Percentiles rank a stretch among this genome's conserved stretches.
Evolutionary conservation across 30 jellyfish, hydroid and myxozoan species (phyloP).

Genomic region (Aurelia sp.): DNA sequence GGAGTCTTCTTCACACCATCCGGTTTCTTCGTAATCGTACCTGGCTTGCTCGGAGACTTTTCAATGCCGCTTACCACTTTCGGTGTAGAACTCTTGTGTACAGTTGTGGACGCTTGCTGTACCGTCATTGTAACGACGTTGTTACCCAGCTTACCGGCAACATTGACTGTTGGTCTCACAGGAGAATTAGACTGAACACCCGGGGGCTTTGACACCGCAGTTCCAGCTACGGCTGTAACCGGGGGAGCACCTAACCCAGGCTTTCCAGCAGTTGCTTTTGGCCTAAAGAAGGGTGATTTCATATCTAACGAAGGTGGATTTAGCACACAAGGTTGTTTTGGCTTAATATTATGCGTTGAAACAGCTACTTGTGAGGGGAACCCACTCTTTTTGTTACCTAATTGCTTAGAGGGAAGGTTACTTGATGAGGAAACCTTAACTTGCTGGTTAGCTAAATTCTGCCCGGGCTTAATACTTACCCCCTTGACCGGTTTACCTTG

Average conservation of each 20-base stretch:
- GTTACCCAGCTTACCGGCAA: background rate
- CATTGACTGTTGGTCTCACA: background rate
- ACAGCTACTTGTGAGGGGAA: background rate
- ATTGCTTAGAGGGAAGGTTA: background rate
- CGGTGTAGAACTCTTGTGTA: too few relatives aligned
- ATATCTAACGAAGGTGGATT: slow-evolving; percentile 74
- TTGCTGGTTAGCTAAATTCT: background rate
- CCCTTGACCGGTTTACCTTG: background rate
- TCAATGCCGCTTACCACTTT: too few relatives aligned
- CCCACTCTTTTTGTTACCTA: background rate
- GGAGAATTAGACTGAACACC: background rate
- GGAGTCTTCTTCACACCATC: too few relatives aligned
- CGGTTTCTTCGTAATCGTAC: too few relatives aligned
- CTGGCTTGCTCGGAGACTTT: too few relatives aligned
- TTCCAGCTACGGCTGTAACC: background rate
- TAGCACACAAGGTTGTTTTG: slow-evolving; percentile 61
- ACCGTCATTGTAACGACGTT: background rate
- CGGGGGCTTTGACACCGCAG: background rate
- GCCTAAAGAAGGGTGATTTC: slow-evolving; percentile 72
- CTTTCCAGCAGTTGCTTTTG: slow-evolving; percentile 14
- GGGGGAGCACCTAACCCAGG: slow-evolving; percentile 9
- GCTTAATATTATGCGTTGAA: background rate
- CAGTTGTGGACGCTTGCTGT: too few relatives aligned
- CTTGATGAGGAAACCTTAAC: background rate
- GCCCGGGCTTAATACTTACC: background rate